Evolutionary conservation across 2,797 vertebrate genomes (phyloP).

Genomic region (Pteronotus mesoamericanus): DNA sequence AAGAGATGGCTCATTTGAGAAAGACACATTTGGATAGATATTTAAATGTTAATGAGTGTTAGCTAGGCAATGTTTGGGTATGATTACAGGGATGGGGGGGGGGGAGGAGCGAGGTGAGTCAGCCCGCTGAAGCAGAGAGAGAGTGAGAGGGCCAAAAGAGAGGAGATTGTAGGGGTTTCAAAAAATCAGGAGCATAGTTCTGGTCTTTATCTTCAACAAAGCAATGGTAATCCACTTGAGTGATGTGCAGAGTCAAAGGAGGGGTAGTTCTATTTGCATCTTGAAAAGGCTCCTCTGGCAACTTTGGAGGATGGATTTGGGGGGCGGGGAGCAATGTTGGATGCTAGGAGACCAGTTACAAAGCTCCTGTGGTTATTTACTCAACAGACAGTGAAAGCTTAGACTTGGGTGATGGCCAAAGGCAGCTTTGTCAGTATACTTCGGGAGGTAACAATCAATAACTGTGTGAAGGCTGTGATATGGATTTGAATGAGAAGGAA

Average conservation of each 20-base stretch:
- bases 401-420: background rate
- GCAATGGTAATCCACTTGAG: background rate
- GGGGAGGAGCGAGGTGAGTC: background rate
- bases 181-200: background rate
- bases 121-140: background rate
- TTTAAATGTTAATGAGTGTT: background rate
- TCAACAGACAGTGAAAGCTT: background rate
- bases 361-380: background rate
- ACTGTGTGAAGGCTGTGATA: background rate
- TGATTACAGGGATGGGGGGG: background rate
- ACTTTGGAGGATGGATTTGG: background rate
- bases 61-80: background rate
- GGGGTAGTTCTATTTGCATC: background rate
- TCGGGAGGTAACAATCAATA: background rate
- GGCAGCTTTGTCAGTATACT: background rate
- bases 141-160: background rate
- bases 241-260: background rate
- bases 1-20: background rate
- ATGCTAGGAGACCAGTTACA: background rate
- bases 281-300: background rate
- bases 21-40: background rate
- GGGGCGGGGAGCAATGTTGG: background rate
- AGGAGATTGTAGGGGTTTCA: background rate
- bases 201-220: background rate
- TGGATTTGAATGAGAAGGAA: background rate